phyloP scores from a whole-genome alignment of 2,113 vertebrate genomes.

The Erpornis zantholeuca region DNA sequence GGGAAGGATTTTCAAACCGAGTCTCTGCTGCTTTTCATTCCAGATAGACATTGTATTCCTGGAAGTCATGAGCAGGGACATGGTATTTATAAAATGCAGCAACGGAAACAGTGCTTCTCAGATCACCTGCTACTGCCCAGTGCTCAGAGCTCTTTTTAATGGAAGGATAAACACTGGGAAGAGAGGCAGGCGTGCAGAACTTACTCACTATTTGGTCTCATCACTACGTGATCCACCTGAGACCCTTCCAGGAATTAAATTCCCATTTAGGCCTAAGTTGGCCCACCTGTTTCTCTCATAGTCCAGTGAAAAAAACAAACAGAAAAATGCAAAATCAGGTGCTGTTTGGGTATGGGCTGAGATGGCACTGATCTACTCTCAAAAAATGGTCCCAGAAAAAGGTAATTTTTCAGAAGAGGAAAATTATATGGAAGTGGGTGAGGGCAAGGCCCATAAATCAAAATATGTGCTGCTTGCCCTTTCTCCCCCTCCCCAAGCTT shows the following conservation, averaged over 20 bases:
- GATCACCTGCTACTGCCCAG: slow-evolving; percentile 19
- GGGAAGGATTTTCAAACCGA: neutral
- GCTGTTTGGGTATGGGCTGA: neutral
- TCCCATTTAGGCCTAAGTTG: neutral
- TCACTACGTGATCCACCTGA: neutral
- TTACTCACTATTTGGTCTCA: neutral
- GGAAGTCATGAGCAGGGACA: slow-evolving; percentile 32
- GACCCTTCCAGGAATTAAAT: neutral
- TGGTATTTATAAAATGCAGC: neutral
- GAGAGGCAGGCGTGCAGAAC: neutral
- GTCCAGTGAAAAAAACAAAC: neutral
- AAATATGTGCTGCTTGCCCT: neutral
- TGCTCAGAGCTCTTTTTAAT: neutral
- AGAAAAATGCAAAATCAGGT: neutral
- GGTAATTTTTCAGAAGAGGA: neutral
- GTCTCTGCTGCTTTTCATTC: neutral
- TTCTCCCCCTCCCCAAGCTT: neutral
- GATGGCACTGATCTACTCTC: neutral
- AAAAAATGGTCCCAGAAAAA: neutral
- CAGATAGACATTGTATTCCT: slow-evolving; percentile 11
- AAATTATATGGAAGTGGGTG: neutral
- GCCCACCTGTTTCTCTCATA: neutral
- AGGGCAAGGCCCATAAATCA: neutral
- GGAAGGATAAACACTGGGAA: neutral
- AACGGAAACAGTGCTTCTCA: neutral